Evolutionary conservation across 2,888 invertebrate species (phyloP).

Genomic region (Octonoba sinensis): DNA sequence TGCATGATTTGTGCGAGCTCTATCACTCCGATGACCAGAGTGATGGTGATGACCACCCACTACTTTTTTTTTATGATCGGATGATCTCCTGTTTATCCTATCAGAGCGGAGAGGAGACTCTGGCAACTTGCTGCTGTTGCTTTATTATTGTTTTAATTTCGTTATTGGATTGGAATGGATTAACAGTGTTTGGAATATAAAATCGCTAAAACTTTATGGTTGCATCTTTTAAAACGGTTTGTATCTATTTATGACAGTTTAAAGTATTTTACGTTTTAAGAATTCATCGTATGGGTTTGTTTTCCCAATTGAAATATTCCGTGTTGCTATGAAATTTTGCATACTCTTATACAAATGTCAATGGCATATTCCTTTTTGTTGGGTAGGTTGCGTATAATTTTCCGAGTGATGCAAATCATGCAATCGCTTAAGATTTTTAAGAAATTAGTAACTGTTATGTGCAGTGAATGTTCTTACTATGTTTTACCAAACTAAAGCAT

Average conservation of each 20-base stretch:
- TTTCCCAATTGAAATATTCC: not conserved
- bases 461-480: too few species aligned
- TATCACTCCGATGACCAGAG: slow-evolving; percentile 3
- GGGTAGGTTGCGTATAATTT: not conserved
- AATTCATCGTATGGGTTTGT: too few species aligned
- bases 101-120: slow-evolving; percentile 38
- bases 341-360: slow-evolving; percentile 19
- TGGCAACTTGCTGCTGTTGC: slow-evolving; percentile 45
- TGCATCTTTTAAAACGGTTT: too few species aligned
- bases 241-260: too few species aligned
- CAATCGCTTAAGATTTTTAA: too few species aligned
- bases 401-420: too few species aligned
- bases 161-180: slow-evolving; percentile 15
- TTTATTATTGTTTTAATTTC: slow-evolving; percentile 53
- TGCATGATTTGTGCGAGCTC: slow-evolving; percentile 10
- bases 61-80: slow-evolving; percentile 37
- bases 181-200: too few species aligned
- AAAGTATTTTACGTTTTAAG: too few species aligned
- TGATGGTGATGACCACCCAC: not conserved
- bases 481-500: too few species aligned
- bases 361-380: slow-evolving; percentile 9
- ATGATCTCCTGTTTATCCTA: slow-evolving; percentile 44
- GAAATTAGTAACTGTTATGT: too few species aligned
- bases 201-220: too few species aligned
- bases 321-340: not conserved